Evolutionary conservation across 2,113 vertebrate species (phyloP).

Genomic region (Climacteris rufus): DNA sequence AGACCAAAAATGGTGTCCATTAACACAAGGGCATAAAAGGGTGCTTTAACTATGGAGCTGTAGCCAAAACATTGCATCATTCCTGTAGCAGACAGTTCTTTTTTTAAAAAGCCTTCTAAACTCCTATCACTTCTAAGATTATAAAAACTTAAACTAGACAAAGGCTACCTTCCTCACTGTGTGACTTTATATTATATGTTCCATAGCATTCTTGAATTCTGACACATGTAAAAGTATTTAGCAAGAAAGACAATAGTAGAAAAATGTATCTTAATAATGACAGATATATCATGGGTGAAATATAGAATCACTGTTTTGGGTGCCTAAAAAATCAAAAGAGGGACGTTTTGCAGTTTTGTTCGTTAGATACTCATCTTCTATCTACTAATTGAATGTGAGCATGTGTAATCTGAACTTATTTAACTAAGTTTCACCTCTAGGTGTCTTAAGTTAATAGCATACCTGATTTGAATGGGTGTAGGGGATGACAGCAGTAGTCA

Average conservation of each 20-base stretch:
- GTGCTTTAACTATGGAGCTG: neutral
- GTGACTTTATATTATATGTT: neutral
- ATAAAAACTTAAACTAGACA: neutral
- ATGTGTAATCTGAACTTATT: neutral
- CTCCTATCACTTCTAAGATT: neutral
- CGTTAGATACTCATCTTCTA: neutral
- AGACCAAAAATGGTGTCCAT: neutral
- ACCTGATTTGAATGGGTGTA: neutral
- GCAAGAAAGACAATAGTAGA: neutral
- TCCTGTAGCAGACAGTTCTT: neutral
- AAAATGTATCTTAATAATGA: neutral
- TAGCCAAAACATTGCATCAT: neutral
- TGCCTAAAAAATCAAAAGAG: neutral
- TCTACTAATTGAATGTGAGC: neutral
- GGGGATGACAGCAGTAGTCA: rapidly evolving
- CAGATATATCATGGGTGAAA: neutral
- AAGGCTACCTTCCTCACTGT: neutral
- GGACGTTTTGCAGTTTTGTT: neutral
- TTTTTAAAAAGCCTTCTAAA: neutral
- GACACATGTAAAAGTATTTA: neutral
- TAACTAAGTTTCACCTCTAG: neutral
- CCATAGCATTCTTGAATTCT: neutral
- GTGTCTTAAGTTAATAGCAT: neutral
- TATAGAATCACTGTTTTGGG: neutral
- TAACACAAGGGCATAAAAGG: neutral